Evolutionary conservation across 2,888 invertebrate genomes (phyloP).

Genomic region (Nephrotoma flavescens): DNA sequence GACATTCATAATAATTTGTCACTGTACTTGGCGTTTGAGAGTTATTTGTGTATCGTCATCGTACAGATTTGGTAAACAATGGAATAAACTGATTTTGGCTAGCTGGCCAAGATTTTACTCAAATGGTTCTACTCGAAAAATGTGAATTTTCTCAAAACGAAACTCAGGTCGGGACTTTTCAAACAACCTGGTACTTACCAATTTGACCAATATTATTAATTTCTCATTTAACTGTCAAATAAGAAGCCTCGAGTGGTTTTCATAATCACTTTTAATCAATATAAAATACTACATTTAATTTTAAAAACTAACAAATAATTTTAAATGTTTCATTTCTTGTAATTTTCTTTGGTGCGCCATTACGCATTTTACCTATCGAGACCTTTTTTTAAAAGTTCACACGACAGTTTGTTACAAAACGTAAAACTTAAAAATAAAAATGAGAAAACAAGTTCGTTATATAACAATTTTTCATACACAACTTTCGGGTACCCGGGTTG

Average conservation of each 20-base stretch:
- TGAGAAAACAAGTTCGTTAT: neutral
- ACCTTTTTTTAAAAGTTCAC: neutral
- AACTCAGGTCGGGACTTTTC: neutral
- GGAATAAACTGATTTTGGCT: too few species aligned
- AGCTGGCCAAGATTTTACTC: too few species aligned
- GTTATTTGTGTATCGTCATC: too few species aligned
- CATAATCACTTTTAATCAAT: neutral
- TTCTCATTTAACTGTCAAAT: neutral
- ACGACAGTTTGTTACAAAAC: neutral
- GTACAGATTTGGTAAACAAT: too few species aligned
- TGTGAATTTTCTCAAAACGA: too few species aligned
- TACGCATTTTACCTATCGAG: neutral
- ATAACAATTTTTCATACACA: slow-evolving; percentile 48
- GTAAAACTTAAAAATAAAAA: neutral
- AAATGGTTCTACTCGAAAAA: too few species aligned
- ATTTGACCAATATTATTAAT: neutral
- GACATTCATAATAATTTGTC: too few species aligned
- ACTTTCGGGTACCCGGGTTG: slow-evolving; percentile 74
- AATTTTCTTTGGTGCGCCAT: neutral
- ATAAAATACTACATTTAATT: neutral
- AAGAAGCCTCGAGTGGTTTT: neutral
- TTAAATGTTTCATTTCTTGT: neutral
- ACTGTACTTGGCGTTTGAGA: too few species aligned
- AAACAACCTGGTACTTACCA: neutral
- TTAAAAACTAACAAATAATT: neutral